phyloP scores from a whole-genome alignment of 2,113 vertebrate species.

The Noturus placidus region DNA sequence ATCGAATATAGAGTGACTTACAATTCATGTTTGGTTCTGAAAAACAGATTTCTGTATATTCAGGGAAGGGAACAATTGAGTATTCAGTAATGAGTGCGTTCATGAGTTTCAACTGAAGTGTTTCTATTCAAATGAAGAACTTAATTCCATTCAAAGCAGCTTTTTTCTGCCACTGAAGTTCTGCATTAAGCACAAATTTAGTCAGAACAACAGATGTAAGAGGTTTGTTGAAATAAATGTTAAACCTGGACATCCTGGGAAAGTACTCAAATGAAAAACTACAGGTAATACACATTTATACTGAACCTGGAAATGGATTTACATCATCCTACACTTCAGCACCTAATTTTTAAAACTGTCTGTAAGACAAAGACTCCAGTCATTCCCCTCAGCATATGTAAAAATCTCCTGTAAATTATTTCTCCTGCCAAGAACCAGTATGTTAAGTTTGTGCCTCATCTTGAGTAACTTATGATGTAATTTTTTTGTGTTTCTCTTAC shows the following conservation, averaged over 20 bases:
- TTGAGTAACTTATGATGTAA: constrained; percentile 48
- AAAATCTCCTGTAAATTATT: constrained; percentile 23
- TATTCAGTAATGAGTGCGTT: not conserved
- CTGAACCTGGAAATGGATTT: constrained; percentile 5
- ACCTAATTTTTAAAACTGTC: constrained; percentile 6
- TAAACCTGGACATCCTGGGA: constrained; percentile 1
- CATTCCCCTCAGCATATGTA: constrained; percentile 21
- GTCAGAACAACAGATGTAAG: not conserved
- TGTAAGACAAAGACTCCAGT: constrained; percentile 23
- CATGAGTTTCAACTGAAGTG: not conserved
- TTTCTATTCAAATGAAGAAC: not conserved
- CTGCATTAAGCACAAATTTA: not conserved
- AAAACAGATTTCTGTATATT: not conserved
- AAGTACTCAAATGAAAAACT: not conserved
- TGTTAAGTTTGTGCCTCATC: constrained; percentile 44
- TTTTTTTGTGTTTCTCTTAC: constrained; percentile 35
- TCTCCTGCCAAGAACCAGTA: constrained; percentile 31
- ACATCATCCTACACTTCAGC: constrained; percentile 8
- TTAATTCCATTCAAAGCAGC: not conserved
- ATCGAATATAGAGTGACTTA: not conserved
- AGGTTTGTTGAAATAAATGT: not conserved
- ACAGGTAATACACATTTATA: not conserved
- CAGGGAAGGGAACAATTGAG: not conserved
- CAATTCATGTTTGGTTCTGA: not conserved
- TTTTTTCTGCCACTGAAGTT: not conserved